Evolutionary conservation across 2,113 vertebrate genomes (phyloP).

Genomic region (Oryzias curvinotus): DNA sequence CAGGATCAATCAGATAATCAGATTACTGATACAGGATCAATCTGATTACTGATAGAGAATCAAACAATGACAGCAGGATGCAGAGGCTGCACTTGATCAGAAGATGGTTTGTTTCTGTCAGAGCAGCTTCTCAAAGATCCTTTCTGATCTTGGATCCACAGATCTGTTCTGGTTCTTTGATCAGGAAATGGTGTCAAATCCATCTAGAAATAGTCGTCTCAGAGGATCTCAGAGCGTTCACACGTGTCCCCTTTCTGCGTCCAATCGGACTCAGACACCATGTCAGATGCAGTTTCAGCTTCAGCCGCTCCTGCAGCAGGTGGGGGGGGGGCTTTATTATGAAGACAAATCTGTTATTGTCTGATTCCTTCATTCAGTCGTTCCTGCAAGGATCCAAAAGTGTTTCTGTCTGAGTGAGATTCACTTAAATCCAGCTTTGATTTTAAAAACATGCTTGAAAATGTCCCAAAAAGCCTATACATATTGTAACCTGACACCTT

Average conservation of each 20-base stretch:
- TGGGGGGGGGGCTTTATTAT: no score
- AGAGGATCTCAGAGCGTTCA: slow-evolving; percentile 10
- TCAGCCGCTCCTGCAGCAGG: neutral
- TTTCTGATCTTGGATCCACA: neutral
- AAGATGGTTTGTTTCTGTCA: neutral
- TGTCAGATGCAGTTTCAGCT: neutral
- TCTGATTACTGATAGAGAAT: no score
- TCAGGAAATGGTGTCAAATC: slow-evolving; percentile 29
- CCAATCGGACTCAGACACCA: neutral
- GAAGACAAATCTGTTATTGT: no score
- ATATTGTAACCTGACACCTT: no score
- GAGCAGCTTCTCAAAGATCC: neutral
- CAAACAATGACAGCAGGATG: no score
- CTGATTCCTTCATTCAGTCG: no score
- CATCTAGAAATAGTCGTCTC: slow-evolving; percentile 35
- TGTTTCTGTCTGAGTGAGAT: no score
- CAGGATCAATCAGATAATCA: no score
- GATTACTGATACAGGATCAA: no score
- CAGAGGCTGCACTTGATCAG: no score
- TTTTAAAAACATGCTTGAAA: neutral
- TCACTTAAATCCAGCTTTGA: neutral
- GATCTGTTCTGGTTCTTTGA: neutral
- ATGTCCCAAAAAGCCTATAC: neutral
- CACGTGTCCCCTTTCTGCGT: neutral
- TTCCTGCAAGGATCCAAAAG: no score